Evolutionary conservation across 2,797 vertebrate species (phyloP), one percentile per base, ranked within the genome.

Genomic region (Macropus fuliginosus): DNA sequence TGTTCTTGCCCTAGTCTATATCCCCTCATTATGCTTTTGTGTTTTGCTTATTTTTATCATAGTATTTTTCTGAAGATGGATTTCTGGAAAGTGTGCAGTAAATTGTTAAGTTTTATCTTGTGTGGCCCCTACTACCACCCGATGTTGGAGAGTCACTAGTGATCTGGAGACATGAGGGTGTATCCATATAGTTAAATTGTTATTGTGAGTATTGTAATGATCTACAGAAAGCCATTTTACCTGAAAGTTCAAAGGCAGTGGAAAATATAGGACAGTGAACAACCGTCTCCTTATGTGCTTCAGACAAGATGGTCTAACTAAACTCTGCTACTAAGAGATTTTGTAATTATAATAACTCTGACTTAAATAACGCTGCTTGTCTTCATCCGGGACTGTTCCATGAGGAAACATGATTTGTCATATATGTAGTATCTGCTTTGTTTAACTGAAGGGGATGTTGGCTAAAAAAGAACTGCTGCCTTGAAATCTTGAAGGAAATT

Each of bases 291-390:
- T 56, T 24, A 81, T 90, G 16, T 46, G 31, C 34, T 52, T 18
- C 13, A 12, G 56, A 55, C 92, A 74, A 59, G 56, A n/a, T 56
- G 1, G 29, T 56, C 52, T 24, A 40, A 5, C 52, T 16, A 31
- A 5, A 0, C 62, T n/a, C 34, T 81, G n/a, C 90, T 54, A 94
- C 55, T 92, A 29, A 62, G 93, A 56, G n/a, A 74, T 74, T 40
- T 40, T 54, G 96, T 81, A 52, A 90, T 81, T 81, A 21, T 89
- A 0, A 0, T 40, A 91, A 16, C 0, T 66, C 89, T 4, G n/a
- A 50, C 54, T 28, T 1, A 57, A 29, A 8, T 3, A 29, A 52
- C 0, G 0, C 0, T 1, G 3, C 1, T 27, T 52, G 29, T 54
- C 52, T 27, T 59, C 91, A 5, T 27, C 34, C 0, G 0, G 0